Evolutionary conservation across 1,140 invertebrate species (phyloP).

Genomic region (Aphelenchoides fujianensis): DNA sequence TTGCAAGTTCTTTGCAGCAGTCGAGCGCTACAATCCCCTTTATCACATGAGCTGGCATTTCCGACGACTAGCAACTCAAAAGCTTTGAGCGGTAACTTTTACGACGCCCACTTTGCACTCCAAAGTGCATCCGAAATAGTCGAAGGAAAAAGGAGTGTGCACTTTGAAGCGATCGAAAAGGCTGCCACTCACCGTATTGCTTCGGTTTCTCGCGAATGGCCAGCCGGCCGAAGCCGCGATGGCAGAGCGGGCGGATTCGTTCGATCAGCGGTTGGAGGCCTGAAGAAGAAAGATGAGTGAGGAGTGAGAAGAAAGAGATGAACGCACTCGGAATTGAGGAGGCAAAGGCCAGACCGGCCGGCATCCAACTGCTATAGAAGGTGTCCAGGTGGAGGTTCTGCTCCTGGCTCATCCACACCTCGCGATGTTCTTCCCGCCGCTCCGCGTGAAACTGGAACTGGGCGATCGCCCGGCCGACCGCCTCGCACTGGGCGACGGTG

Average conservation of each 20-base stretch:
- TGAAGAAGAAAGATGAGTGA: background rate
- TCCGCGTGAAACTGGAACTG: slow-evolving; percentile 4
- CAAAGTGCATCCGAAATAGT: background rate
- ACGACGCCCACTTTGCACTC: background rate
- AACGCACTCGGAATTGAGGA: background rate
- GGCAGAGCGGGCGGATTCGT: background rate
- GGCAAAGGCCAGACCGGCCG: background rate
- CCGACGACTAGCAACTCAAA: too few relatives aligned
- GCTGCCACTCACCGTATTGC: slow-evolving; percentile 3
- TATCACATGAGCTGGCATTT: too few relatives aligned
- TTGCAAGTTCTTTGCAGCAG: too few relatives aligned
- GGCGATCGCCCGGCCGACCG: background rate
- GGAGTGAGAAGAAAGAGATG: too few relatives aligned
- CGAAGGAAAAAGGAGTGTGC: background rate
- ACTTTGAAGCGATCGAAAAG: background rate
- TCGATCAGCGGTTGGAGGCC: background rate
- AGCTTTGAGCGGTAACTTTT: too few relatives aligned
- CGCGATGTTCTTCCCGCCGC: background rate
- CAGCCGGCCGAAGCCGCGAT: background rate
- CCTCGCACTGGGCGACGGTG: background rate
- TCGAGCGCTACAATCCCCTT: too few relatives aligned
- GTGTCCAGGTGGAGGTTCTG: background rate
- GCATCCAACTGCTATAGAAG: background rate
- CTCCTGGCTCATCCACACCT: background rate
- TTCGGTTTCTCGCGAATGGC: background rate